Percentiles rank a stretch among this genome's conserved stretches.
These are phyloP conservation scores for Kradibia gibbosae DNA, from an alignment of 1,140 invertebrate species.

Conservation along the genomic window DNA sequence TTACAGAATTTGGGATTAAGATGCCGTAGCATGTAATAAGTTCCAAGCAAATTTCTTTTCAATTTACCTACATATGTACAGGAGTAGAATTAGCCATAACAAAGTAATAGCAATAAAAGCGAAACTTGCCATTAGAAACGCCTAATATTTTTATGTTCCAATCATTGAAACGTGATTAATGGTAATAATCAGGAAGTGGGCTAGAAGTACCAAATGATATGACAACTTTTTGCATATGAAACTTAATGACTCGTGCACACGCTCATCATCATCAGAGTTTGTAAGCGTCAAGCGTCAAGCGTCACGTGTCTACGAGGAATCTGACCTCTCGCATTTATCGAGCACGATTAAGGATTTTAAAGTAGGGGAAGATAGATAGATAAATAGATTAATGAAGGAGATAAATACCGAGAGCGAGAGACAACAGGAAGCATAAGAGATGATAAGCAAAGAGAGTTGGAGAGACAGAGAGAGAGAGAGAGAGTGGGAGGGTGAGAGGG, in stretches of 20 bases:
- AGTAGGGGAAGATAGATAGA: no score
- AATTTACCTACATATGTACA: not conserved
- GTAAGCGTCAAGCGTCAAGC: not conserved
- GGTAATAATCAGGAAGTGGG: not conserved
- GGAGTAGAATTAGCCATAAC: not conserved
- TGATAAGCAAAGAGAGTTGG: not conserved
- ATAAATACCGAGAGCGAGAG: no score
- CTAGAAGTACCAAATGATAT: slow-evolving; percentile 9
- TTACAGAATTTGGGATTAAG: not conserved
- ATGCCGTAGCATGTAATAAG: not conserved
- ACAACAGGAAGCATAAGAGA: no score
- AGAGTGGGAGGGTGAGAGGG: not conserved
- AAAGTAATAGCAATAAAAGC: not conserved
- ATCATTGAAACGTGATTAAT: slow-evolving; percentile 17
- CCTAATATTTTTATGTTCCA: not conserved
- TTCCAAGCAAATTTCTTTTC: not conserved
- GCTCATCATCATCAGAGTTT: slow-evolving; percentile 11
- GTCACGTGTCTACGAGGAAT: not conserved
- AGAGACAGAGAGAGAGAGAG: not conserved
- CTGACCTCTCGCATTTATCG: not conserved
- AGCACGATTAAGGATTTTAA: not conserved
- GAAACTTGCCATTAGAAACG: not conserved
- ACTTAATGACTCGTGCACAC: slow-evolving; percentile 13
- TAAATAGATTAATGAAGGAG: no score
- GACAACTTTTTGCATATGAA: not conserved